Conservation (phyloP, 2,888 invertebrate species). For the Gastrophysa polygoni region DNA sequence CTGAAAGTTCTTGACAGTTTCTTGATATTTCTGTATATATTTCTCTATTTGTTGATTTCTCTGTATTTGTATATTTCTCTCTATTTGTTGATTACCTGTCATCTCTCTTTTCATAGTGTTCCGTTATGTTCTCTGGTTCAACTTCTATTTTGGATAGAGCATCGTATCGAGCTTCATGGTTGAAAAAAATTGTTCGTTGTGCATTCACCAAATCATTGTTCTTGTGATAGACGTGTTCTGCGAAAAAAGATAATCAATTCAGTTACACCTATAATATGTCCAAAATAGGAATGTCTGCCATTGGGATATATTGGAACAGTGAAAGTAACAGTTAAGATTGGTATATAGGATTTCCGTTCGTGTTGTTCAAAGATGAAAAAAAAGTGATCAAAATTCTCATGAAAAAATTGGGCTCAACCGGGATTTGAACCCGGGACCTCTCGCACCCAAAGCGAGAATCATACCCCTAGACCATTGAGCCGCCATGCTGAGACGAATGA, state of each 20-base stretch:
- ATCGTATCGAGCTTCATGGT: constrained; percentile 69
- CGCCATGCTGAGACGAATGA: too few species aligned
- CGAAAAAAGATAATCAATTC: too few species aligned
- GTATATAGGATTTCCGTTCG: too few species aligned
- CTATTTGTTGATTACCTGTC: constrained; percentile 15
- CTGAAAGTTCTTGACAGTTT: too few species aligned
- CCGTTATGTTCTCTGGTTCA: constrained; percentile 54
- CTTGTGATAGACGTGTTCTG: constrained; percentile 57
- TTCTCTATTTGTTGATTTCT: too few species aligned
- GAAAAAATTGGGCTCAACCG: constrained; percentile 56
- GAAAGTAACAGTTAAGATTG: too few species aligned
- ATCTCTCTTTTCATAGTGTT: constrained; percentile 39
- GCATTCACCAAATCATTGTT: constrained; percentile 47
- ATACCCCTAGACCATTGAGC: constrained; percentile 62
- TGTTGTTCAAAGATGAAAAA: too few species aligned
- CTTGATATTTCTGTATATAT: too few species aligned
- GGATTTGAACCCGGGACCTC: constrained; percentile 61
- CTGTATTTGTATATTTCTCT: not conserved
- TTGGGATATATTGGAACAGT: too few species aligned
- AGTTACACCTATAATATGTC: too few species aligned
- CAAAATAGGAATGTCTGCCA: too few species aligned
- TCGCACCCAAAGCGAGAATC: constrained; percentile 61
- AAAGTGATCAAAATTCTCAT: too few species aligned
- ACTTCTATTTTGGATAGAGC: constrained; percentile 68
- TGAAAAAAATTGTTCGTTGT: constrained; percentile 60